A percentile compares a stretch with the other conserved stretches of the same genome.
These are phyloP conservation scores for Exephanes ischioxanthus DNA, from an alignment of 2,888 invertebrate species.

Conservation along the genomic window DNA sequence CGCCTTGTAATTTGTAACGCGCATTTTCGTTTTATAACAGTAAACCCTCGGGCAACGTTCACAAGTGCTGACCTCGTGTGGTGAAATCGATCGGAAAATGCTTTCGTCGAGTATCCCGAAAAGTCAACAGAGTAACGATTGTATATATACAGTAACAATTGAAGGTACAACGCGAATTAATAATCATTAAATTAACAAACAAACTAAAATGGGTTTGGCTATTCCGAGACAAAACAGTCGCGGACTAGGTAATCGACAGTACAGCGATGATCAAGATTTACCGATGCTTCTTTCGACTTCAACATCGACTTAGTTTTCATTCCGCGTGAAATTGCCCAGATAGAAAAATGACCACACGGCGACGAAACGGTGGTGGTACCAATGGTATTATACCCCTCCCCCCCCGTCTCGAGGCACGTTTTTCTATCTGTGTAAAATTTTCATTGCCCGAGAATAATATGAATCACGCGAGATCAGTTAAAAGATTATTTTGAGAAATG, in stretches of 20 bases:
- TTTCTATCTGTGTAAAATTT: neutral
- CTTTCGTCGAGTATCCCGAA: conserved; percentile 19
- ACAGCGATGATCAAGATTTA: conserved; percentile 1
- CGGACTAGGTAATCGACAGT: neutral
- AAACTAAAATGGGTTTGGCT: neutral
- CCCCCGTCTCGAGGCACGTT: too few relatives aligned
- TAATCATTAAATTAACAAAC: neutral
- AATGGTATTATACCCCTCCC: too few relatives aligned
- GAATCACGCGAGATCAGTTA: neutral
- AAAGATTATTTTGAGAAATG: neutral
- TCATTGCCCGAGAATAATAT: neutral
- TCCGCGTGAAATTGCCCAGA: neutral
- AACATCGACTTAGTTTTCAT: neutral
- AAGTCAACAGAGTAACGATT: conserved; percentile 20
- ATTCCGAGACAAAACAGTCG: neutral
- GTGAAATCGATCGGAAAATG: conserved; percentile 66
- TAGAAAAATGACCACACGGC: too few relatives aligned
- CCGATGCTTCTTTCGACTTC: neutral
- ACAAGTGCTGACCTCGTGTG: conserved; percentile 67
- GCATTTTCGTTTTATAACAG: conserved; percentile 5
- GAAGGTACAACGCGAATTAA: neutral
- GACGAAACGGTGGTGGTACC: too few relatives aligned
- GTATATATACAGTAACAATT: neutral
- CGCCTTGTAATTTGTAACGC: neutral
- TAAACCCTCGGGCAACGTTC: conserved; percentile 11